phyloP scores from a whole-genome alignment of 2,113 vertebrate genomes.

The Mustela nigripes region DNA sequence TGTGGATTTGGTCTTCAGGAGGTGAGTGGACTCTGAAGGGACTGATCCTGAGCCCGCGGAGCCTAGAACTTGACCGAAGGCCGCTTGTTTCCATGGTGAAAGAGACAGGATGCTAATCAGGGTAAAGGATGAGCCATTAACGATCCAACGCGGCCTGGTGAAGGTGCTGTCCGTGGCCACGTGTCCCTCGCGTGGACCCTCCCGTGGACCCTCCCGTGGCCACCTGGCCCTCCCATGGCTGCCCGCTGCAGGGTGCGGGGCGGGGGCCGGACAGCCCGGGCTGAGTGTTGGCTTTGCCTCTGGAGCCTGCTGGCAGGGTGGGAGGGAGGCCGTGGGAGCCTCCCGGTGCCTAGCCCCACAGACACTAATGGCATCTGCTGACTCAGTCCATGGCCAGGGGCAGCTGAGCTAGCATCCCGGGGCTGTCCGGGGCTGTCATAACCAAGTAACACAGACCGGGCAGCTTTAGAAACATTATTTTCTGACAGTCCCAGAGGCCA shows the following conservation, averaged over 20 bases:
- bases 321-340: too few relatives aligned
- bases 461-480: background rate
- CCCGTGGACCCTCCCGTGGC: too few relatives aligned
- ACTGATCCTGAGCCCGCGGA: background rate
- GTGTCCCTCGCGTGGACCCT: too few relatives aligned
- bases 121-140: background rate
- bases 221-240: too few relatives aligned
- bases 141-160: fast-evolving
- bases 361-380: background rate
- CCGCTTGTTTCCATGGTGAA: background rate
- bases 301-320: background rate
- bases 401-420: background rate
- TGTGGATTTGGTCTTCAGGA: background rate
- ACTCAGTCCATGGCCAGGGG: background rate
- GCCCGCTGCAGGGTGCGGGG: background rate
- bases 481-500: background rate
- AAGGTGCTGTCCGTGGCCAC: background rate
- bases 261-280: background rate
- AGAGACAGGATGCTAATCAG: background rate
- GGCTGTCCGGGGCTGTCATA: background rate
- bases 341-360: background rate
- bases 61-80: background rate
- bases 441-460: background rate
- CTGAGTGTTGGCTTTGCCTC: background rate
- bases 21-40: background rate